Conservation (phyloP, 2,797 vertebrate species). For the Phataginus tetradactyla region DNA sequence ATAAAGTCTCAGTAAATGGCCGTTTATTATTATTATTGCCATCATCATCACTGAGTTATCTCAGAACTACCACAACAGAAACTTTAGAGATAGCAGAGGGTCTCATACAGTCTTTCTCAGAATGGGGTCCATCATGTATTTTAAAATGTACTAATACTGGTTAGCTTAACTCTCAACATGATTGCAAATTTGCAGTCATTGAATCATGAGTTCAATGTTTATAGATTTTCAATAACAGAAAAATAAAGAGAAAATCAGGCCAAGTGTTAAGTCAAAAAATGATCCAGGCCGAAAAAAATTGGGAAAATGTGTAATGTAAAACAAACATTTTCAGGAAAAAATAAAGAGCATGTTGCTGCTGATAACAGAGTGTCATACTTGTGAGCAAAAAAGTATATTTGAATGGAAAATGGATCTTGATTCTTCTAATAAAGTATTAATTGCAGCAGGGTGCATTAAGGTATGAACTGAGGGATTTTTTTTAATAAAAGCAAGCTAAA, state of each 20-base stretch:
- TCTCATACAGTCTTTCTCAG: not conserved
- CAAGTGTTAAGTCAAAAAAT: conserved; percentile 30
- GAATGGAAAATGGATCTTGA: not conserved
- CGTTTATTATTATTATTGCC: not conserved
- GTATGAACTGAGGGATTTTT: not conserved
- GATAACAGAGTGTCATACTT: not conserved
- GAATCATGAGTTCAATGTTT: not conserved
- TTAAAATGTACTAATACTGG: conserved; percentile 1
- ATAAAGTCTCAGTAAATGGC: not conserved
- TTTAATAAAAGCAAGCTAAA: not conserved
- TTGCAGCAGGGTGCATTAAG: not conserved
- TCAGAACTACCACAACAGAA: not conserved
- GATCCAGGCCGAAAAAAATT: not conserved
- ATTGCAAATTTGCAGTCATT: not conserved
- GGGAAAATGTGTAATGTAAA: not conserved
- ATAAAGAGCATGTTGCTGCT: not conserved
- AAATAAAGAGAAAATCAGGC: not conserved
- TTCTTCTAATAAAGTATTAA: not conserved
- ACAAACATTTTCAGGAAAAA: not conserved
- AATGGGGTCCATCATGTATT: not conserved
- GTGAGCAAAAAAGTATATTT: not conserved
- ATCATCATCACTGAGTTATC: not conserved
- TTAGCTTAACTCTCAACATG: not conserved
- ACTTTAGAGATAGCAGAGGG: not conserved
- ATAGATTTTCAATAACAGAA: conserved; percentile 37